These are phyloP conservation scores for Crocuta crocuta DNA, from an alignment of 2,113 vertebrate genomes.

Conservation along the genomic window DNA sequence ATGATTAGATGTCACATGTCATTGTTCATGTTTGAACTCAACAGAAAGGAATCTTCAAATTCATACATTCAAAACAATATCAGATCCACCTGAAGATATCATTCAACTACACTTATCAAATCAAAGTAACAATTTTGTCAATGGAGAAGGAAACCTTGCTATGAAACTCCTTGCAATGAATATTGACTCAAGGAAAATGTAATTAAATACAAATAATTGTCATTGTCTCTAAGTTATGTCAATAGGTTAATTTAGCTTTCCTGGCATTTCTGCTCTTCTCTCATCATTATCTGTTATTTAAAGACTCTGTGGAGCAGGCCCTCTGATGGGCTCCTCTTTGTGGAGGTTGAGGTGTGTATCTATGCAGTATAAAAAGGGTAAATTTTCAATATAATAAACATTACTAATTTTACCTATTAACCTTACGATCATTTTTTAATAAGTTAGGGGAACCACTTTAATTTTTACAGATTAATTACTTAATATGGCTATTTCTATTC, in stretches of 20 bases:
- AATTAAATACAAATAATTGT: neutral
- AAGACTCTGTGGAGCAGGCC: neutral
- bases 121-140: neutral
- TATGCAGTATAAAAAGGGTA: neutral
- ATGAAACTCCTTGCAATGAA: neutral
- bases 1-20: neutral
- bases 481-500: neutral
- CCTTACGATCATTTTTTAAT: neutral
- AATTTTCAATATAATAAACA: neutral
- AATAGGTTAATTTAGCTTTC: neutral
- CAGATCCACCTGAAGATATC: neutral
- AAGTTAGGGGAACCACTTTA: neutral
- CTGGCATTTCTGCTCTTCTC: neutral
- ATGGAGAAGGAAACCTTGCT: neutral
- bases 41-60: neutral
- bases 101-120: neutral
- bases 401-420: neutral
- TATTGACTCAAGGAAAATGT: neutral
- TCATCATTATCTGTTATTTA: neutral
- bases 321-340: no score
- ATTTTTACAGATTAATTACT: neutral
- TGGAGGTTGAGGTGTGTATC: neutral
- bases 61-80: neutral
- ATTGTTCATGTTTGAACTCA: neutral
- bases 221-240: neutral